A percentile compares a stretch with the other conserved stretches of the same genome.
These are phyloP conservation scores for Microtus obscurus DNA, from an alignment of 2,797 vertebrate genomes.

Conservation along the genomic window DNA sequence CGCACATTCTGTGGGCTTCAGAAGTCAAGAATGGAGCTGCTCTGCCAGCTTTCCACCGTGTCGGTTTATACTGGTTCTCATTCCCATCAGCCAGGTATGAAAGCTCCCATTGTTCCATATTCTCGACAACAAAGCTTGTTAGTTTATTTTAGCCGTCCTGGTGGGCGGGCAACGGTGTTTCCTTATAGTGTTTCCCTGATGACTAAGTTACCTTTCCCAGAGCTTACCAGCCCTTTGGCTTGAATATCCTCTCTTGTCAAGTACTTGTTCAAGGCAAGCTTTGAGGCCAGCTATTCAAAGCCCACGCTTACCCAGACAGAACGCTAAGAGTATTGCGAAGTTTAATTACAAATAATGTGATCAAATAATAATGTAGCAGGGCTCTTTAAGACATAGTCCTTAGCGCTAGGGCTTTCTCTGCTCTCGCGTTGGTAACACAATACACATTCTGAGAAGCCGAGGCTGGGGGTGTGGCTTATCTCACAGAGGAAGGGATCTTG, in stretches of 20 bases:
- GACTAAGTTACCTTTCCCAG: constrained; percentile 42
- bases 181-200: constrained; percentile 45
- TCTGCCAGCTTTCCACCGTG: background rate
- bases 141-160: background rate
- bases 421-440: background rate
- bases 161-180: background rate
- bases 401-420: background rate
- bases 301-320: background rate
- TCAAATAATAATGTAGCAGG: background rate
- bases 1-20: background rate
- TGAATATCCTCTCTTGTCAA: constrained; percentile 23
- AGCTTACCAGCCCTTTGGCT: constrained; percentile 48
- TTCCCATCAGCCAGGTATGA: background rate
- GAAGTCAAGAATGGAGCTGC: background rate
- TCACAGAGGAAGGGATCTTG: background rate
- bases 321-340: constrained; percentile 6
- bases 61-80: background rate
- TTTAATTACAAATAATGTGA: constrained; percentile 21
- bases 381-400: background rate
- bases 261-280: background rate
- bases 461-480: background rate
- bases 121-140: background rate
- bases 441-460: background rate
- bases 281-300: constrained; percentile 62
- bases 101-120: background rate